phyloP scores from a whole-genome alignment of 1,140 invertebrate genomes.

The Drosophila nigromelanica region DNA sequence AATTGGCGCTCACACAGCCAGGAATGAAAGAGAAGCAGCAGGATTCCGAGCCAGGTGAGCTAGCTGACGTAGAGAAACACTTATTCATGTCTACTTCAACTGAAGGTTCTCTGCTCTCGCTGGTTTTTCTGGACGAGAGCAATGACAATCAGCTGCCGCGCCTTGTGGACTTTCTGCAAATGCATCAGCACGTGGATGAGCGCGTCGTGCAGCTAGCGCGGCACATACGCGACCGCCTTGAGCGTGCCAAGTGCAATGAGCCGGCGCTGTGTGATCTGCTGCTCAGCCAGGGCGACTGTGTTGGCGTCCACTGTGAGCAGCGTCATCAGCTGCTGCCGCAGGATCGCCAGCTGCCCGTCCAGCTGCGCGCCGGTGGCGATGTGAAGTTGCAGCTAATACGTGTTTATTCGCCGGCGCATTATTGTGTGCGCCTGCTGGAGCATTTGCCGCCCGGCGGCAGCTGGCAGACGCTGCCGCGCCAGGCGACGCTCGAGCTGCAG shows the following conservation, averaged over 20 bases:
- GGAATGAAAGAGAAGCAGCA: neutral
- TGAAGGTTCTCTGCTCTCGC: slow-evolving; percentile 26
- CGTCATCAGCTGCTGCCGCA: slow-evolving; percentile 36
- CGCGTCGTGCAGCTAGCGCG: slow-evolving; percentile 21
- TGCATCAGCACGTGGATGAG: slow-evolving; percentile 43
- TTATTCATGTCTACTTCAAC: neutral
- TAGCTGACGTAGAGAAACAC: neutral
- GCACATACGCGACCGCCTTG: slow-evolving; percentile 25
- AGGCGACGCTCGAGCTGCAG: slow-evolving; percentile 11
- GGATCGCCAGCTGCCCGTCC: slow-evolving; percentile 7
- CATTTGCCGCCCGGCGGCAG: slow-evolving; percentile 16
- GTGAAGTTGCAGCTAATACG: slow-evolving; percentile 39
- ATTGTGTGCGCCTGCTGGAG: slow-evolving; percentile 52
- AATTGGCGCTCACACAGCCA: neutral
- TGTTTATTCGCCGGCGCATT: slow-evolving; percentile 52
- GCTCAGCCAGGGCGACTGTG: slow-evolving; percentile 41
- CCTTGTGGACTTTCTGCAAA: slow-evolving; percentile 50
- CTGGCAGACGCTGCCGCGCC: slow-evolving; percentile 4
- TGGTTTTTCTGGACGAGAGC: slow-evolving; percentile 48
- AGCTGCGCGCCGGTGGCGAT: slow-evolving; percentile 30
- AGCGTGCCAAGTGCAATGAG: neutral
- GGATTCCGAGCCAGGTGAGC: slow-evolving; percentile 1
- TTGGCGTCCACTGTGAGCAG: slow-evolving; percentile 17
- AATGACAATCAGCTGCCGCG: slow-evolving; percentile 55
- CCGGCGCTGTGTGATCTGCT: slow-evolving; percentile 31